phyloP scores from a whole-genome alignment of 2,888 invertebrate species.

The Gymnosoma rotundatum region DNA sequence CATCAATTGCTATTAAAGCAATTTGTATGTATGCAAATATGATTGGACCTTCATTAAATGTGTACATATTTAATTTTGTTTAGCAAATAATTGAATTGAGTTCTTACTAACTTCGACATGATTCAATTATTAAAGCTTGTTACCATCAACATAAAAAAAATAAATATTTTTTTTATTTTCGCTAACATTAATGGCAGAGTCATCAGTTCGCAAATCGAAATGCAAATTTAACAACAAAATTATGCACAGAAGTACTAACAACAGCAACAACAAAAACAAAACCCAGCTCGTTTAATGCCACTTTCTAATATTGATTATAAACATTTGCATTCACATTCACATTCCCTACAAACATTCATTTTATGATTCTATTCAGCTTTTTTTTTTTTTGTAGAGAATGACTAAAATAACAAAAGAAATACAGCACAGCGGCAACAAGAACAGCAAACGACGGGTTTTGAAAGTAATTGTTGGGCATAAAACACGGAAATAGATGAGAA shows the following conservation, averaged over 20 bases:
- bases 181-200: constrained; percentile 13
- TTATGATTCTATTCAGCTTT: not conserved
- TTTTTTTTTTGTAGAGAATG: not conserved
- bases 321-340: constrained; percentile 6
- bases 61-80: constrained; percentile 11
- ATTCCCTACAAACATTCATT: not conserved
- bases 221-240: constrained; percentile 63
- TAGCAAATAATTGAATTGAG: constrained; percentile 17
- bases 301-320: constrained; percentile 57
- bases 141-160: not conserved
- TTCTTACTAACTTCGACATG: not conserved
- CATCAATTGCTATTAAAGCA: too few species aligned
- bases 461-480: constrained; percentile 39
- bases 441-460: too few species aligned
- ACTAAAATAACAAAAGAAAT: too few species aligned
- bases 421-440: not conserved
- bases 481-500: constrained; percentile 74
- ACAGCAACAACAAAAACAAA: not conserved
- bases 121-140: constrained; percentile 17
- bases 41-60: not conserved
- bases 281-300: constrained; percentile 35
- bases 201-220: constrained; percentile 43
- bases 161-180: not conserved
- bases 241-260: constrained; percentile 34
- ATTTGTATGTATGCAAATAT: not conserved